Evolutionary conservation across 2,113 vertebrate genomes (phyloP), one percentile per base, ranked within the genome.

Genomic region (Sander lucioperca): DNA sequence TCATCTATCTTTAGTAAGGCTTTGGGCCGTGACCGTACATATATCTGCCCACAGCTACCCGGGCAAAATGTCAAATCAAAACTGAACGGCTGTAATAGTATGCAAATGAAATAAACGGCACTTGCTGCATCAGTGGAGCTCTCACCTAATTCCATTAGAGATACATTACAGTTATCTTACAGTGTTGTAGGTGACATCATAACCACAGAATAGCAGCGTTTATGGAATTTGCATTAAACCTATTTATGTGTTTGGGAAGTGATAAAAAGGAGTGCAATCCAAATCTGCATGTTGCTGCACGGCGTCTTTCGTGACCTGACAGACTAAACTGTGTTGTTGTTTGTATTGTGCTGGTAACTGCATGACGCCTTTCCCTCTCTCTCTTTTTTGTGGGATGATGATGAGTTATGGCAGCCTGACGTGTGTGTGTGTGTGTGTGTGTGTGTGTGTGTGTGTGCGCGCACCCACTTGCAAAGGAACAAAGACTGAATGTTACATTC

Each of bases 1-100:
- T 56, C 67, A 5, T 92, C 91, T 93, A 93, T 93, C 86, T 94
- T 91, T 93, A 93, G 93, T 76, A 86, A 63, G 82, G 86, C 87
- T 86, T 11, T 12, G 66, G 85, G 89, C 86, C n/a, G 47, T 50
- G 79, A 74, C 84, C 74, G 45, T 51, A 51, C 90, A 80, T 43
- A 84, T 72, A 63, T 80, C 82, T 15, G 62, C 89, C 86, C 62
- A 62, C 76, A 66, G 88, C 90, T 27, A 75, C 74, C 77, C 56
- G 10, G 48, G 87, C 86, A 53, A 92, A 93, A 93, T 92, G 91
- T 92, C 91, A 93, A 66, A 78, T 83, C 75, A 51, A 66, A 84
- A 79, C 76, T 50, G 6, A 74, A 67, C 7, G 53, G 58, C 68
- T 63, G 79, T 77, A 73, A 83, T 80, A 2, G 67, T 69, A 90